These are phyloP conservation scores for Zosterops lateralis DNA, from an alignment of 2,113 vertebrate genomes.

Conservation along the genomic window DNA sequence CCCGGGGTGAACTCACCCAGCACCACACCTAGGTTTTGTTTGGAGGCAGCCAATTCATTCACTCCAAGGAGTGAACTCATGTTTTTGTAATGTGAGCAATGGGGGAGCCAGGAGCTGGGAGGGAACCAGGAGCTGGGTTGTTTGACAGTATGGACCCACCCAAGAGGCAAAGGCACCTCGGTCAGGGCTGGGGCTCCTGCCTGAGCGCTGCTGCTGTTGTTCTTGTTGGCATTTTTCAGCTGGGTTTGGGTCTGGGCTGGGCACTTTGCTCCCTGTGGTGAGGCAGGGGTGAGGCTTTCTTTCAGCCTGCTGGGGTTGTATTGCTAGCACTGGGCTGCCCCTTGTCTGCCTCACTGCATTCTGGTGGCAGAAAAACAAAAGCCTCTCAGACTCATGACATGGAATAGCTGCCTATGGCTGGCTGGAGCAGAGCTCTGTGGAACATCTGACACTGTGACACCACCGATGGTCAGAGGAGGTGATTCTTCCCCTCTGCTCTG, in stretches of 20 bases:
- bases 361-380: background rate
- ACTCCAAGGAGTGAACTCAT: conserved; percentile 66
- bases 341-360: rapidly evolving
- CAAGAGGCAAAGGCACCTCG: background rate
- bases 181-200: background rate
- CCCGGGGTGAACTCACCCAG: conserved; percentile 51
- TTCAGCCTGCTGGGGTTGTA: background rate
- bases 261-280: background rate
- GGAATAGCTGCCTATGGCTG: background rate
- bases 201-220: background rate
- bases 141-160: conserved; percentile 26
- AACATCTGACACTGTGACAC: background rate
- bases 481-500: background rate
- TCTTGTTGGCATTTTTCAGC: background rate
- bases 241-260: background rate
- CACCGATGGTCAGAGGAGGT: background rate
- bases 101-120: conserved; percentile 57
- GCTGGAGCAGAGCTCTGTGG: background rate
- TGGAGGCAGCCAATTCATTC: conserved; percentile 42
- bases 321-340: background rate
- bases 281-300: background rate
- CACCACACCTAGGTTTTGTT: conserved; percentile 68
- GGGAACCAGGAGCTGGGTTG: conserved; percentile 25
- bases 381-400: background rate
- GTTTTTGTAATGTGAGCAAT: conserved; percentile 31